Conservation (phyloP, 1,140 invertebrate species). For the Papilio xuthus region DNA sequence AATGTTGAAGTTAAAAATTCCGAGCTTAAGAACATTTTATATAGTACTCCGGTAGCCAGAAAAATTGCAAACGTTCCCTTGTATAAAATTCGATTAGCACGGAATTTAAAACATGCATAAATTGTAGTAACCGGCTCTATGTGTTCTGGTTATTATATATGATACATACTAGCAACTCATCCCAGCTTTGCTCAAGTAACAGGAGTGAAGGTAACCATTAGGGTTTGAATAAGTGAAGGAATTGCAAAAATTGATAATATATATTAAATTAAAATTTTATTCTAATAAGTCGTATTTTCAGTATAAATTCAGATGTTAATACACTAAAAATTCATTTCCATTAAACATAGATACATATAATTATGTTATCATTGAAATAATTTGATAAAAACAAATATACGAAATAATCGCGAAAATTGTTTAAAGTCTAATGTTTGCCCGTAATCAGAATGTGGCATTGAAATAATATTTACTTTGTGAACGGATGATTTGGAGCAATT, state of each 20-base stretch:
- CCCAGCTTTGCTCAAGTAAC: too few relatives aligned
- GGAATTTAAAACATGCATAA: conserved; percentile 46
- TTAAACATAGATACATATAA: neutral
- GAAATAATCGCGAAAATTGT: conserved; percentile 14
- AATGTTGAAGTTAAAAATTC: conserved; percentile 47
- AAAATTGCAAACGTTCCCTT: conserved; percentile 43
- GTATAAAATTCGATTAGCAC: conserved; percentile 52
- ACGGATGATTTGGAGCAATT: conserved; percentile 16
- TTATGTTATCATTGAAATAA: neutral
- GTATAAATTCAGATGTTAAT: neutral
- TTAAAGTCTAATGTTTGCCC: conserved; percentile 14
- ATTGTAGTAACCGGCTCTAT: neutral
- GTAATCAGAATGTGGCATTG: conserved; percentile 26
- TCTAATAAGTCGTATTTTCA: neutral
- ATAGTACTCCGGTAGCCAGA: conserved; percentile 36
- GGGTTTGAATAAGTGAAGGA: too few relatives aligned
- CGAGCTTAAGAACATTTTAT: conserved; percentile 38
- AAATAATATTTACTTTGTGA: conserved; percentile 19
- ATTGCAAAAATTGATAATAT: too few relatives aligned
- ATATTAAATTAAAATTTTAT: too few relatives aligned
- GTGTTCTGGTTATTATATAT: too few relatives aligned
- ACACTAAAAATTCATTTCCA: neutral
- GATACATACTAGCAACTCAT: neutral
- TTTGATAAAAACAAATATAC: neutral
- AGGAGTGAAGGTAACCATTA: too few relatives aligned